Base-by-base conservation (phyloP, 2,113 vertebrate genomes). In the Geococcyx californianus region DNA sequence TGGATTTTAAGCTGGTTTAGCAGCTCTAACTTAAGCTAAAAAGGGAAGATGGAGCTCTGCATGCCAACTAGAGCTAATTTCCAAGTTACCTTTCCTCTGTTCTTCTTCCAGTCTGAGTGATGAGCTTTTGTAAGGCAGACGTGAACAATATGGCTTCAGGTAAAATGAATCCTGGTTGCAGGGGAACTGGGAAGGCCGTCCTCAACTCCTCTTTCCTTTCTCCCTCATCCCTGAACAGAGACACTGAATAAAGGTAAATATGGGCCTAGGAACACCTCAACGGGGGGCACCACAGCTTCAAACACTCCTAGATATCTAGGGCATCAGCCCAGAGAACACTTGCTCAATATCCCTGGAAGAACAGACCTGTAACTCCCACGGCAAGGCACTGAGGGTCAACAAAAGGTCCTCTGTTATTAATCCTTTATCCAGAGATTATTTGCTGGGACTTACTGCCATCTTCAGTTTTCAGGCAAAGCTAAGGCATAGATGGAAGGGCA, bases 381-480 rank as follows among this genome's bases (percentile, higher is more conserved):
- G 6, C 16, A 72, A 79, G 44, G n/a, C 26, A 28, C 6, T 16
- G 11, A 60, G 44, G 55, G 59, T 66, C 63, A 51, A 16, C 62
- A n/a, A 73, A 87, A 87, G 23, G 18, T 52, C 14, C 5, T 68
- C 16, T 60, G 8, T 74, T 26, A 59, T 38, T 82, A 83, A 56
- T 85, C 28, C 36, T 69, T 6, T 47, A 86, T 67, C 19, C 28
- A 80, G 42, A 79, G 8, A 2, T 4, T 66, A 89, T 96, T 87
- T 95, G 45, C 87, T 93, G 82, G 45, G 67, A 73, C 81, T 73
- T 94, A 55, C 93, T 95, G 91, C 87, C 93, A 91, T 94, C 89
- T 97, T 97, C 91, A 96, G 93, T 94, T 87, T 55, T 90, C 62
- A 73, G 49, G 18, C 87, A 95, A 94, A 95, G 69, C 24, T 60